Conservation (phyloP, 2,113 vertebrate species). For the Hipposideros armiger region DNA sequence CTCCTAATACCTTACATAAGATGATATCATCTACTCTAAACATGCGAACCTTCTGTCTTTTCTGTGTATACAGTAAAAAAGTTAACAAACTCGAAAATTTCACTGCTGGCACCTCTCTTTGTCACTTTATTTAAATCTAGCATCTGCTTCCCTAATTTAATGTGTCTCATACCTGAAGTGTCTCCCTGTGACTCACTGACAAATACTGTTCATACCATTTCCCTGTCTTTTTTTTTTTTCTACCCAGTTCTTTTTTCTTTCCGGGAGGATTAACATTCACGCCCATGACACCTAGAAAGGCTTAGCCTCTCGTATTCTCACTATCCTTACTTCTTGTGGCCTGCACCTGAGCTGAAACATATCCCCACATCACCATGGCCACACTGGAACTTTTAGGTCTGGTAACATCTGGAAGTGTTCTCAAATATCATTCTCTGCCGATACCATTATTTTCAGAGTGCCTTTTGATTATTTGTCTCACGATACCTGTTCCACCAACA, state of each 20-base stretch:
- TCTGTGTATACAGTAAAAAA: neutral
- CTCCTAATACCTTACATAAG: neutral
- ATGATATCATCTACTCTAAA: neutral
- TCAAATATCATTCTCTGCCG: neutral
- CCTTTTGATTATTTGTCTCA: neutral
- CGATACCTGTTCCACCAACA: neutral
- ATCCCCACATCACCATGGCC: accelerated
- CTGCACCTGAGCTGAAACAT: neutral
- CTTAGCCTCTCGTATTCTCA: neutral
- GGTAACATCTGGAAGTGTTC: neutral
- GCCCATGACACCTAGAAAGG: neutral
- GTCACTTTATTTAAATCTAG: neutral
- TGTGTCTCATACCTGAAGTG: neutral
- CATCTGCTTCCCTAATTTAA: neutral
- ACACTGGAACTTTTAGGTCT: neutral
- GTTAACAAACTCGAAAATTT: neutral
- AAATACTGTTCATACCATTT: neutral
- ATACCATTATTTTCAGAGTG: neutral
- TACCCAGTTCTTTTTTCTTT: neutral
- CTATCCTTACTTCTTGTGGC: neutral
- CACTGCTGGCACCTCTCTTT: neutral
- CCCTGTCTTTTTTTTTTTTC: neutral
- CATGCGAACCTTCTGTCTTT: neutral
- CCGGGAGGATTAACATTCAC: neutral
- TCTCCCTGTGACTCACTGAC: neutral